phyloP scores from a whole-genome alignment of 37 sponge, comb jelly and placozoan species.

The Ianthella basta region DNA sequence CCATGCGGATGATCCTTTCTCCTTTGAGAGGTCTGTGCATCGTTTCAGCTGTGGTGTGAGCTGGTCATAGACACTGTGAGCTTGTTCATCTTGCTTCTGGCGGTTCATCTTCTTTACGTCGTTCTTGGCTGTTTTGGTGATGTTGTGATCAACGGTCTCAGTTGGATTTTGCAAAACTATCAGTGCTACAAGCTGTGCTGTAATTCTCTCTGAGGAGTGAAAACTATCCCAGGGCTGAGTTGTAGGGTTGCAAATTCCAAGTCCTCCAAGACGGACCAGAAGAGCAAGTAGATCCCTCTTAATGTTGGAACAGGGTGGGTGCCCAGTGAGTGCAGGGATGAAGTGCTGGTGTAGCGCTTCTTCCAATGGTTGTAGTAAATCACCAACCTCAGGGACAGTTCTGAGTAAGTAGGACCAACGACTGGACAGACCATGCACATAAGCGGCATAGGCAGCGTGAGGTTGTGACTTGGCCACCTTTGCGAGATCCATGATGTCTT shows the following conservation, averaged over 20 bases:
- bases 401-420: slow-evolving; percentile 42
- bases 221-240: background rate
- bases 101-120: slow-evolving; percentile 28
- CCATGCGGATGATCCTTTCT: slow-evolving; percentile 27
- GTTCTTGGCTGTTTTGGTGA: background rate
- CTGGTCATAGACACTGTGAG: background rate
- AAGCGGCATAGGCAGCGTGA: background rate
- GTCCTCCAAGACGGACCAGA: slow-evolving; percentile 17
- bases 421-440: slow-evolving; percentile 22
- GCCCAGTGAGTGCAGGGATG: slow-evolving; percentile 23
- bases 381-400: slow-evolving; percentile 24
- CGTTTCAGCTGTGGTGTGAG: background rate
- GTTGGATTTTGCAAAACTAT: slow-evolving; percentile 14
- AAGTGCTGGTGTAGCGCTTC: background rate
- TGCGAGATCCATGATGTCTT: slow-evolving; percentile 5
- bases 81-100: background rate
- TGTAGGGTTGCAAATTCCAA: slow-evolving; percentile 20
- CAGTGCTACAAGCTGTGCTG: background rate
- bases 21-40: background rate
- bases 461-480: background rate
- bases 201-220: slow-evolving; percentile 23
- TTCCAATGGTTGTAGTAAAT: background rate
- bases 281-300: background rate
- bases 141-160: background rate
- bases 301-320: background rate